phyloP scores from a whole-genome alignment of 2,113 vertebrate genomes.

The Dromaius novaehollandiae region DNA sequence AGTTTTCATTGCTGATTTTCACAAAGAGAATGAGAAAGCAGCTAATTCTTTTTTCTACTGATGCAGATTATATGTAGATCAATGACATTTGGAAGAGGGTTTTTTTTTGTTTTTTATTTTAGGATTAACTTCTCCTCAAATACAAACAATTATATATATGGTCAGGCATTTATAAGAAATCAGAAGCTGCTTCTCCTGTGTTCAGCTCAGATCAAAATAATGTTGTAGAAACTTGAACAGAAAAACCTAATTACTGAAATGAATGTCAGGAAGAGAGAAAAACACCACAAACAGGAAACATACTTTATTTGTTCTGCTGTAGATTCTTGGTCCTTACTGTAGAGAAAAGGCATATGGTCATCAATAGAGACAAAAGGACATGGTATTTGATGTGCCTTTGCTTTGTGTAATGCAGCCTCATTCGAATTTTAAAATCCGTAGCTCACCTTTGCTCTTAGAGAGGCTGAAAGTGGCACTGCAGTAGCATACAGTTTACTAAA shows the following conservation, averaged over 20 bases:
- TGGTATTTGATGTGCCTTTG: background rate
- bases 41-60: constrained; percentile 36
- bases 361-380: background rate
- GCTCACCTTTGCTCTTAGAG: background rate
- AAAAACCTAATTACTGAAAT: background rate
- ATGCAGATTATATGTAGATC: background rate
- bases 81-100: background rate
- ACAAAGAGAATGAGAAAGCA: constrained; percentile 36
- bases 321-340: background rate
- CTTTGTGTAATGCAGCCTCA: background rate
- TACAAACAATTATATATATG: constrained; percentile 11
- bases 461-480: background rate
- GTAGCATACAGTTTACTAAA: background rate
- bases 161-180: constrained; percentile 19
- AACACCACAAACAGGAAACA: background rate
- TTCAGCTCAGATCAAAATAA: background rate
- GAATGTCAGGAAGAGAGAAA: background rate
- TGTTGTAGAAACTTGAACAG: background rate
- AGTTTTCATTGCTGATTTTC: constrained; percentile 70
- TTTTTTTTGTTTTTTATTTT: background rate
- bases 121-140: background rate
- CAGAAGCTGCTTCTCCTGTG: background rate
- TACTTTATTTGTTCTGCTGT: background rate
- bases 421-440: background rate
- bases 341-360: background rate